Percentiles rank a stretch among this genome's conserved stretches.
These are phyloP conservation scores for Tribolium madens DNA, from an alignment of 1,140 invertebrate species.

Conservation along the genomic window DNA sequence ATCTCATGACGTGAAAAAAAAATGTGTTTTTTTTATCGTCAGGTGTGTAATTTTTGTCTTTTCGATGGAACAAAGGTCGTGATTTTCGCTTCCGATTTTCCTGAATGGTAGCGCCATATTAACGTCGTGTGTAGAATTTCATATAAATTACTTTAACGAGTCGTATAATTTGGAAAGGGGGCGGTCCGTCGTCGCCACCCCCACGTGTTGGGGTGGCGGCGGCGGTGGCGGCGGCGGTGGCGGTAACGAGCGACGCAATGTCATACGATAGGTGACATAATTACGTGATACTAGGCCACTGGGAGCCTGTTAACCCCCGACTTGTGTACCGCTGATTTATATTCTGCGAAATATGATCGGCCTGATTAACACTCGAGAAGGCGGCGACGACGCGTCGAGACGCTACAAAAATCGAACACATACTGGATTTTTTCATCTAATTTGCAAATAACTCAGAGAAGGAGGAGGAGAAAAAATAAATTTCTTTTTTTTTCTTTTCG, in stretches of 20 bases:
- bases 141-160: slow-evolving; percentile 54
- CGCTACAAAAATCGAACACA: not conserved
- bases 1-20: not conserved
- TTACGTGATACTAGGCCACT: slow-evolving; percentile 60
- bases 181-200: not conserved
- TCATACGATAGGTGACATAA: slow-evolving; percentile 60
- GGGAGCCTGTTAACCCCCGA: slow-evolving; percentile 60
- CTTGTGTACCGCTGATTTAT: slow-evolving; percentile 59
- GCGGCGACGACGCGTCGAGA: slow-evolving; percentile 13
- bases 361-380: slow-evolving; percentile 47
- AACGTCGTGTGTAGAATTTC: slow-evolving; percentile 53
- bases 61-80: slow-evolving; percentile 25
- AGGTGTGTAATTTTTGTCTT: not conserved
- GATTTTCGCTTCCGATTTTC: slow-evolving; percentile 28
- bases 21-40: not conserved
- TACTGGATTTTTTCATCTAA: too few species aligned
- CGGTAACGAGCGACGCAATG: slow-evolving; percentile 41
- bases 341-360: slow-evolving; percentile 53
- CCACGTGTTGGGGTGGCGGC: slow-evolving; percentile 5
- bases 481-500: too few species aligned
- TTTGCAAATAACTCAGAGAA: too few species aligned
- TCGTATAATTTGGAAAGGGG: slow-evolving; percentile 51
- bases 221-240: slow-evolving; percentile 1
- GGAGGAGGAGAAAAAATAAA: too few species aligned
- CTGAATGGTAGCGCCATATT: slow-evolving; percentile 26